Conservation (phyloP, 2,888 invertebrate genomes). For the Xylocampa areola region DNA sequence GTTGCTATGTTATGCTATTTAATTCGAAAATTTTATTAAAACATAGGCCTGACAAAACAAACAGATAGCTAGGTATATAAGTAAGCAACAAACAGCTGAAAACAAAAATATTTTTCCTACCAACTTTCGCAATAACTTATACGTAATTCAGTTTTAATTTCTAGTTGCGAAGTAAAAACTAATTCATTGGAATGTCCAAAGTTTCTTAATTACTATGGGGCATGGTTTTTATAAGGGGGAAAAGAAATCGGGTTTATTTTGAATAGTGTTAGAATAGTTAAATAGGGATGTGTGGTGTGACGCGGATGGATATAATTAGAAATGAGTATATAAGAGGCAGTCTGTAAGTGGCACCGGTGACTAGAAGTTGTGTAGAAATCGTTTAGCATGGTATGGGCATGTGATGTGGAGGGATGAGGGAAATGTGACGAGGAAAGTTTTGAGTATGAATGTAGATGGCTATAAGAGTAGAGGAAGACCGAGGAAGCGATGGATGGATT, state of each 20-base stretch:
- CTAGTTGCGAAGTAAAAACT: constrained; percentile 36
- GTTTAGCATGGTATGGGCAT: too few relatives aligned
- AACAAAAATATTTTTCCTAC: constrained; percentile 44
- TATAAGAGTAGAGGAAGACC: too few relatives aligned
- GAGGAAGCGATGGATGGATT: too few relatives aligned
- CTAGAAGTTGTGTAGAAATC: too few relatives aligned
- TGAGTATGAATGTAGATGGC: too few relatives aligned
- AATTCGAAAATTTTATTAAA: background rate
- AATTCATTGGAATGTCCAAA: constrained; percentile 43
- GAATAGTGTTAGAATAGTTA: too few relatives aligned
- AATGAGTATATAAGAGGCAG: too few relatives aligned
- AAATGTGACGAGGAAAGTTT: too few relatives aligned
- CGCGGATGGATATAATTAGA: too few relatives aligned
- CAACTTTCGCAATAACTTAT: constrained; percentile 26
- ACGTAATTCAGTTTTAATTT: constrained; percentile 46
- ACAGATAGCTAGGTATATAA: constrained; percentile 11
- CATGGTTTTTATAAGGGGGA: background rate
- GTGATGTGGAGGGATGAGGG: too few relatives aligned
- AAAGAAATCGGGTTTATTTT: constrained; percentile 12
- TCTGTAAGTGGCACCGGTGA: too few relatives aligned
- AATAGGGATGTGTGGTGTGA: too few relatives aligned
- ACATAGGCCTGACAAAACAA: constrained; percentile 6
- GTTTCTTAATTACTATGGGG: constrained; percentile 12
- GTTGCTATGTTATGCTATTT: background rate
- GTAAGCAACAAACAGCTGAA: constrained; percentile 29